Percentiles rank a stretch among this genome's conserved stretches.
Evolutionary conservation across 1,140 invertebrate genomes (phyloP).

Genomic region (Drosophila repleta): DNA sequence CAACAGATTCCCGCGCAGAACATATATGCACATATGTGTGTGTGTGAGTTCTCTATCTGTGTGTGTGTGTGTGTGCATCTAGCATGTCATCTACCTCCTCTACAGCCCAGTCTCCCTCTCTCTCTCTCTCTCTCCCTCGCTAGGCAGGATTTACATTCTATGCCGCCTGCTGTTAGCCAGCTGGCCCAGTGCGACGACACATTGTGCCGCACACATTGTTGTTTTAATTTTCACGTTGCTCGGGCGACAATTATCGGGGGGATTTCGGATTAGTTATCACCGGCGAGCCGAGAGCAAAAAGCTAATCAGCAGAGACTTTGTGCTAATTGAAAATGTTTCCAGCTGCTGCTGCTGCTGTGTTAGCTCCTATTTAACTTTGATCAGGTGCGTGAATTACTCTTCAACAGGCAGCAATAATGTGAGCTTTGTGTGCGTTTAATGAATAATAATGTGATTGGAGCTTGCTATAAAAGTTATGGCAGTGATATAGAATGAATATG

Average conservation of each 20-base stretch:
- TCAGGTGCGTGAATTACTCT: neutral
- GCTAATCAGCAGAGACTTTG: conserved; percentile 32
- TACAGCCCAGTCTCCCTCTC: neutral
- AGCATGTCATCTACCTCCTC: neutral
- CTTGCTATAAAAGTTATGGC: neutral
- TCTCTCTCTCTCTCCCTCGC: neutral
- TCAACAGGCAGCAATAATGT: too few species aligned
- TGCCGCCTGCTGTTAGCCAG: conserved; percentile 6
- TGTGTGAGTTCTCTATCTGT: neutral
- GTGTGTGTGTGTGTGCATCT: conserved; percentile 17
- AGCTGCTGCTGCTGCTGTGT: neutral
- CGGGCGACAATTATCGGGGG: conserved; percentile 25
- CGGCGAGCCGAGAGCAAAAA: conserved; percentile 14
- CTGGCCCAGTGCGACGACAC: conserved; percentile 13
- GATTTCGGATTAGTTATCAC: conserved; percentile 33
- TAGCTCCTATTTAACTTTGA: neutral
- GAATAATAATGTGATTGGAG: too few species aligned
- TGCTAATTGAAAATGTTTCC: conserved; percentile 35
- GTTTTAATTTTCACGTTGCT: conserved; percentile 25
- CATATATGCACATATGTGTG: neutral
- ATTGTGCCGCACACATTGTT: conserved; percentile 26
- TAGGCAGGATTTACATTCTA: conserved; percentile 10
- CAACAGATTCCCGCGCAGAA: conserved; percentile 57
- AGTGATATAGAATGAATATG: too few species aligned
- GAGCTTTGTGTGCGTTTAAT: too few species aligned